These are phyloP conservation scores for Troides oblongomaculatus DNA, from an alignment of 2,888 invertebrate species.

Conservation along the genomic window DNA sequence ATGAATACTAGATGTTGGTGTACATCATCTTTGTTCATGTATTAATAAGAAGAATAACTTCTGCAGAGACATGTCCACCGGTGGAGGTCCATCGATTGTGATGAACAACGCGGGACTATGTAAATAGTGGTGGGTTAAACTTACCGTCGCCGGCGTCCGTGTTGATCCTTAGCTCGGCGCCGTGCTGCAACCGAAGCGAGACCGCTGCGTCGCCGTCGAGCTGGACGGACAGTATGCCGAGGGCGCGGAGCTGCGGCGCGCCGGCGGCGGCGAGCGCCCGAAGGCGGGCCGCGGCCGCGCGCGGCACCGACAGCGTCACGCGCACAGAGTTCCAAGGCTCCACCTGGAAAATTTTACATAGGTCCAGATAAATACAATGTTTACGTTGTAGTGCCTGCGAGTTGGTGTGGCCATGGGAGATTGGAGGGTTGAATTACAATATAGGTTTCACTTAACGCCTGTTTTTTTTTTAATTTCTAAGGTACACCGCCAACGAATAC, in stretches of 20 bases:
- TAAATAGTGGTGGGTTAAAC: conserved; percentile 8
- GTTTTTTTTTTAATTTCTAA: too few species aligned
- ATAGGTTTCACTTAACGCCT: too few species aligned
- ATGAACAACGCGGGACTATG: too few species aligned
- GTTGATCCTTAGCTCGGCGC: conserved; percentile 66
- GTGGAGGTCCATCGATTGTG: too few species aligned
- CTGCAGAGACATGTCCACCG: too few species aligned
- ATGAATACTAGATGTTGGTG: too few species aligned
- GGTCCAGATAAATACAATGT: background rate
- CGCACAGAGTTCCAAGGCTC: conserved; percentile 99
- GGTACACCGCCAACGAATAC: too few species aligned
- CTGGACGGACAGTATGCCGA: conserved; percentile 97
- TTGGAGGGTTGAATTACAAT: too few species aligned
- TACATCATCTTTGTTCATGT: too few species aligned
- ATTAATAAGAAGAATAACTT: too few species aligned
- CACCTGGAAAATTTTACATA: conserved; percentile 65
- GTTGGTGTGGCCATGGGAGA: too few species aligned
- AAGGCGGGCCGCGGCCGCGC: conserved; percentile 95
- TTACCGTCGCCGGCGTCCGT: conserved; percentile 57
- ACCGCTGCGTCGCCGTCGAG: conserved; percentile 93
- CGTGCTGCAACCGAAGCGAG: conserved; percentile 82
- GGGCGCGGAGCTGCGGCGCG: conserved; percentile 91
- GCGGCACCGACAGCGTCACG: conserved; percentile 98
- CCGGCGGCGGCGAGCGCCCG: conserved; percentile 95
- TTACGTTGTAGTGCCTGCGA: too few species aligned